These are phyloP conservation scores for Antheraea assamensis DNA, from an alignment of 2,888 invertebrate genomes.

Conservation along the genomic window DNA sequence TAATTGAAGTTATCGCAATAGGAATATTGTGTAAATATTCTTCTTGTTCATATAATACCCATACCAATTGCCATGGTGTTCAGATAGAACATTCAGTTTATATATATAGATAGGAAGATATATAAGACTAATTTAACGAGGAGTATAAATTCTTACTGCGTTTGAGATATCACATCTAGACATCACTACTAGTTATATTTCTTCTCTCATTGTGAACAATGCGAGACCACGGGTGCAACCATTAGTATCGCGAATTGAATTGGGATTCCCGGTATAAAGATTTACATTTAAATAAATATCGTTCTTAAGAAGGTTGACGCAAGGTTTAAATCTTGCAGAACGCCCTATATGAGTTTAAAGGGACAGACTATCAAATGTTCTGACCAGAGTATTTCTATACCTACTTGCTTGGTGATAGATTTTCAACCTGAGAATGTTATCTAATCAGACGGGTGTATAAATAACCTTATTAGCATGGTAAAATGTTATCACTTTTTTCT, in stretches of 20 bases:
- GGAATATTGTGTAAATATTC: too few relatives aligned
- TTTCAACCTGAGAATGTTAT: not conserved
- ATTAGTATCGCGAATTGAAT: not conserved
- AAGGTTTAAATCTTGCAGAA: too few relatives aligned
- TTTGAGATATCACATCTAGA: too few relatives aligned
- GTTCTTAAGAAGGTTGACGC: too few relatives aligned
- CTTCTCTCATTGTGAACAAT: not conserved
- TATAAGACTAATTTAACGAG: too few relatives aligned
- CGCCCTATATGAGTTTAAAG: too few relatives aligned
- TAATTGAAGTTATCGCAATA: too few relatives aligned
- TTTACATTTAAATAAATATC: not conserved
- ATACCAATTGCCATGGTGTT: too few relatives aligned
- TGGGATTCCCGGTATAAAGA: not conserved
- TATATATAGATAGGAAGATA: too few relatives aligned
- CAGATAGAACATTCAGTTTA: too few relatives aligned
- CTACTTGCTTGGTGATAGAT: not conserved
- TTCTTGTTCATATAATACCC: too few relatives aligned
- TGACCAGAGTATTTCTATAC: not conserved
- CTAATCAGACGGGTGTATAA: not conserved
- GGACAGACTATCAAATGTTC: not conserved
- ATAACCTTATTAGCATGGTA: not conserved
- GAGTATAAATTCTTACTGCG: too few relatives aligned
- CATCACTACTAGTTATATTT: not conserved
- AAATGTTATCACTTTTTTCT: not conserved
- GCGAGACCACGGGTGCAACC: not conserved